Percentiles rank a stretch among this genome's conserved stretches.
Evolutionary conservation across 2,797 vertebrate species (phyloP).

Genomic region (Argya squamiceps): DNA sequence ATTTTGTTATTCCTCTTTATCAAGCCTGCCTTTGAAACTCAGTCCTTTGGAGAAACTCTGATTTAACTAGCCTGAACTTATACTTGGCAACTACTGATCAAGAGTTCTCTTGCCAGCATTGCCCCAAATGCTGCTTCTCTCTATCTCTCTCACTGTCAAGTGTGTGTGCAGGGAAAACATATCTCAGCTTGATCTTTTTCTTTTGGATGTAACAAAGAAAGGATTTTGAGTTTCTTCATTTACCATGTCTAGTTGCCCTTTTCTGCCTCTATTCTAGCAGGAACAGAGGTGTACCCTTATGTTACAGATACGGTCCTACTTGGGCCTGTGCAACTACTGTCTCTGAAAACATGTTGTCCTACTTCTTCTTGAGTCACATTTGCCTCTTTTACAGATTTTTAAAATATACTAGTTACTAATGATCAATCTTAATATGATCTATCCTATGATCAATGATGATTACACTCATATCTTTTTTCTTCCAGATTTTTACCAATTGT

Average conservation of each 20-base stretch:
- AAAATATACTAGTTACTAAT: neutral
- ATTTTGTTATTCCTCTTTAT: neutral
- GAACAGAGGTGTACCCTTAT: neutral
- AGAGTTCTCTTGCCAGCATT: neutral
- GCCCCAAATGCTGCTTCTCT: neutral
- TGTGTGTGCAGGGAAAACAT: neutral
- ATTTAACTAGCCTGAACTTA: neutral
- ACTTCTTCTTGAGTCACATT: neutral
- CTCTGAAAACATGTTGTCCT: neutral
- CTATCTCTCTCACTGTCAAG: neutral
- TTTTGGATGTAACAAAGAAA: neutral
- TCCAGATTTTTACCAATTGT: neutral
- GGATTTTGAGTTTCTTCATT: neutral
- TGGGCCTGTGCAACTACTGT: neutral
- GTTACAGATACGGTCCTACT: neutral
- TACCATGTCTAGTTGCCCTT: neutral
- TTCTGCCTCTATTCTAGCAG: neutral
- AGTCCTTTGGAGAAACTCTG: neutral
- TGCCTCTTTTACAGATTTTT: neutral
- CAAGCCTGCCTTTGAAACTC: neutral
- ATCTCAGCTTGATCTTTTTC: neutral
- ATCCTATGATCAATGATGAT: neutral
- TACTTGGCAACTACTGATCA: neutral
- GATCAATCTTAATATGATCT: neutral
- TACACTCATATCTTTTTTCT: neutral